Base-by-base conservation (phyloP, 2,113 vertebrate genomes). In the Mustela nigripes region DNA sequence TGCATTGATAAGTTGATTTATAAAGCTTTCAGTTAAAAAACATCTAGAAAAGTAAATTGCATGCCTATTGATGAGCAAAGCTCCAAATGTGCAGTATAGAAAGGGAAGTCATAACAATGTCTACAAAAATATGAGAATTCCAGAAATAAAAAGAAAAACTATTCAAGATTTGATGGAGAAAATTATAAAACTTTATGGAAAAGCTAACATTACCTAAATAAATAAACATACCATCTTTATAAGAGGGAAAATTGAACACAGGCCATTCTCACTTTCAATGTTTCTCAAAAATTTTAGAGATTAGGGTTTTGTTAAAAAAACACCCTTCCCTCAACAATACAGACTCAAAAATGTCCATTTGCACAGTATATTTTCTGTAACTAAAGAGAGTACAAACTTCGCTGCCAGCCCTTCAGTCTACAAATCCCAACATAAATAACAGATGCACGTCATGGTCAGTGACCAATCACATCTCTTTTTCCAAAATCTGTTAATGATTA, bases 391-490 rank as follows among this genome's bases (percentile, higher is more conserved):
- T 18, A 18, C 5, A 18, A 73, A n/a, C 62, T 63, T 36, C 11
- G 42, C 21, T 3, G 16, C 12, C 16, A 4, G n/a, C 48, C 45
- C 50, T 50, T 56, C 62, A 7, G 45, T 48, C 28, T 42, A 4
- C 48, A 48, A 45, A n/a, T 56, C 53, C n/a, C 9, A 10, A 22
- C 2, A 2, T 60, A 60, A 50, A 4, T 62, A 79, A 24, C 24
- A 65, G 39, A 14, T 4, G 26, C 5, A 0, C 15, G 0, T 1
- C 7, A 5, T 0, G 7, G 19, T 24, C 76, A 36, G 62, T 74
- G 81, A 16, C 85, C 28, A 39, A 6, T 63, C 76, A 14, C 0
- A 1, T 26, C 14, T 0, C 81, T 65, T 5, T 67, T 86, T 48
- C 39, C 74, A 15, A 28, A 28, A 22, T 24, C 42, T 26, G 65